Conservation (phyloP, 2,113 vertebrate species). For the Macheiramphus alcinus region DNA sequence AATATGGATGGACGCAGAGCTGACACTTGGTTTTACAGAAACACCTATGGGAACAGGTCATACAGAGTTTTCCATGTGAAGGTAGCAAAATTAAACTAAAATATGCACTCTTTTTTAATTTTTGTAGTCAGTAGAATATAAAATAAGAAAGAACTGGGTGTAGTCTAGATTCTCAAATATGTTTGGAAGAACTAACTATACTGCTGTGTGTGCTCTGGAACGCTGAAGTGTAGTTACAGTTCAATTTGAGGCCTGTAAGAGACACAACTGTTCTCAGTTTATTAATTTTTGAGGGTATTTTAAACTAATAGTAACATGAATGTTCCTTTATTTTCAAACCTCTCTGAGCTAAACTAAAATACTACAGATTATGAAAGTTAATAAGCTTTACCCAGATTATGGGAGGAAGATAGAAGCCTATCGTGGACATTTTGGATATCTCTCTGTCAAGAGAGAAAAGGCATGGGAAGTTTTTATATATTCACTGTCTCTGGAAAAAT, state of each 20-base stretch:
- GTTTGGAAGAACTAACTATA: not conserved
- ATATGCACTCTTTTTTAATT: not conserved
- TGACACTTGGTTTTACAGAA: not conserved
- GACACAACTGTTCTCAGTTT: not conserved
- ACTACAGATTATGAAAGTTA: not conserved
- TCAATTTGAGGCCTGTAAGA: not conserved
- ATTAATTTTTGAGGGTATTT: not conserved
- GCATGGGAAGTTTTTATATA: not conserved
- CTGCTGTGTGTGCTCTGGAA: not conserved
- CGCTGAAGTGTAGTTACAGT: not conserved
- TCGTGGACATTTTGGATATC: fast-evolving
- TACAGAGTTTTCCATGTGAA: not conserved
- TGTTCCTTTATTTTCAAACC: not conserved
- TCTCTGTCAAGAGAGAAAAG: not conserved
- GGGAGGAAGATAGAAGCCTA: not conserved
- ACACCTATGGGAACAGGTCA: not conserved
- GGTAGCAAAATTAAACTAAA: not conserved
- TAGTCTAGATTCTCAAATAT: not conserved
- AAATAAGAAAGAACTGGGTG: not conserved
- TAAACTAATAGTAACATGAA: not conserved
- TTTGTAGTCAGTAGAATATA: not conserved
- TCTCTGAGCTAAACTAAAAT: not conserved
- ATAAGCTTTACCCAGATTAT: not conserved
- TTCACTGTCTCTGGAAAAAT: not conserved
- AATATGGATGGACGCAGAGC: not conserved